Conservation (phyloP, 2,797 vertebrate genomes). For the Molossus alvarezi region DNA sequence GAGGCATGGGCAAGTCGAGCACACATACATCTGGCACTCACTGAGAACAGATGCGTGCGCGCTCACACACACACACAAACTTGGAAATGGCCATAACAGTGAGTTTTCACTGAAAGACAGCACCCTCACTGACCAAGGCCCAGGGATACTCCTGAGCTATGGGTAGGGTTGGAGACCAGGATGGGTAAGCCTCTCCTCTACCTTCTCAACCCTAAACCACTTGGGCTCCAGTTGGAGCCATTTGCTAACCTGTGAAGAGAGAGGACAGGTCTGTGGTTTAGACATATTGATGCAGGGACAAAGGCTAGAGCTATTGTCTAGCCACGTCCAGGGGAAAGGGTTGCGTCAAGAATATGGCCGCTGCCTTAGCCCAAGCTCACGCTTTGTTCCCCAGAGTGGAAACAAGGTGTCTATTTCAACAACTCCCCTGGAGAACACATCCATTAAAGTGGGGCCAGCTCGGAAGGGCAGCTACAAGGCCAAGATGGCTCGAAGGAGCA, state of each 20-base stretch:
- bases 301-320: neutral
- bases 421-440: conserved; percentile 98
- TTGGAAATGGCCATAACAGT: neutral
- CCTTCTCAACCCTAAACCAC: neutral
- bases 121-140: neutral
- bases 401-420: conserved; percentile 97
- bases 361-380: neutral
- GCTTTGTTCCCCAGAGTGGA: conserved; percentile 93
- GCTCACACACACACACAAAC: too few relatives aligned
- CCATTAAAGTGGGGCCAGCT: conserved; percentile 98
- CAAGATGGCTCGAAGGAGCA: conserved; percentile 98
- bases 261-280: neutral
- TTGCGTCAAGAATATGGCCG: neutral
- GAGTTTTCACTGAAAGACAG: neutral
- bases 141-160: neutral
- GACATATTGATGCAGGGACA: neutral
- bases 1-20: neutral
- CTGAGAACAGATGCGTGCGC: neutral
- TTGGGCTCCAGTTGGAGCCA: neutral
- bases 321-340: neutral
- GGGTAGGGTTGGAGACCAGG: neutral
- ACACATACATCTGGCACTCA: neutral
- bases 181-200: neutral
- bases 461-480: conserved; percentile 95
- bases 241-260: neutral